Conservation (phyloP, 2,797 vertebrate species). For the Lacerta viridis region DNA sequence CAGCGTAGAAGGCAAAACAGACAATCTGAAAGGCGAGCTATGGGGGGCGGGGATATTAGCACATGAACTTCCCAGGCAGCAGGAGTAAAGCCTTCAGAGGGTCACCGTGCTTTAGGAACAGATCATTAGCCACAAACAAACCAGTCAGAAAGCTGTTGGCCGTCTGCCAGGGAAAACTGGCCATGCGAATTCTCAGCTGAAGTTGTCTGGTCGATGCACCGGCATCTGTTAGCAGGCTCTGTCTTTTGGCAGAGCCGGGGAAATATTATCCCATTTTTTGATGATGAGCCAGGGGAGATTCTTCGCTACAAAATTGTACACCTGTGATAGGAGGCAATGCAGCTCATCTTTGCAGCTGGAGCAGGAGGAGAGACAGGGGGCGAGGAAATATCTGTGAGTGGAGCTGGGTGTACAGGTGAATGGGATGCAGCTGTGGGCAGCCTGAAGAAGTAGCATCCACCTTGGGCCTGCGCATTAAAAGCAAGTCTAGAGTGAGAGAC, state of each 20-base stretch:
- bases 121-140: constrained; percentile 13
- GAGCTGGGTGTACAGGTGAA: no score
- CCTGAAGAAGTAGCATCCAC: no score
- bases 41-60: background rate
- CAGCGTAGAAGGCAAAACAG: background rate
- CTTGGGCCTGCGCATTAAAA: no score
- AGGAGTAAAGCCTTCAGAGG: background rate
- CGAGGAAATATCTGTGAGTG: no score
- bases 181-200: background rate
- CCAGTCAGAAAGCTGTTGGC: background rate
- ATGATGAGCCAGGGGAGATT: background rate
- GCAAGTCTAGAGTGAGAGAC: no score
- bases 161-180: background rate
- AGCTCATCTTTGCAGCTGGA: background rate
- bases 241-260: background rate
- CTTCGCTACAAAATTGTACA: background rate
- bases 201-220: background rate
- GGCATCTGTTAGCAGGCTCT: background rate
- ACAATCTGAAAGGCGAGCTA: background rate
- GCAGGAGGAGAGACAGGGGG: no score
- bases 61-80: background rate
- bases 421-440: no score
- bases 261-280: background rate
- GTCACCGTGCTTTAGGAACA: background rate
- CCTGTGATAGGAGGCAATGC: background rate